phyloP scores from a whole-genome alignment of 2,797 vertebrate genomes.

The Betta splendens region DNA sequence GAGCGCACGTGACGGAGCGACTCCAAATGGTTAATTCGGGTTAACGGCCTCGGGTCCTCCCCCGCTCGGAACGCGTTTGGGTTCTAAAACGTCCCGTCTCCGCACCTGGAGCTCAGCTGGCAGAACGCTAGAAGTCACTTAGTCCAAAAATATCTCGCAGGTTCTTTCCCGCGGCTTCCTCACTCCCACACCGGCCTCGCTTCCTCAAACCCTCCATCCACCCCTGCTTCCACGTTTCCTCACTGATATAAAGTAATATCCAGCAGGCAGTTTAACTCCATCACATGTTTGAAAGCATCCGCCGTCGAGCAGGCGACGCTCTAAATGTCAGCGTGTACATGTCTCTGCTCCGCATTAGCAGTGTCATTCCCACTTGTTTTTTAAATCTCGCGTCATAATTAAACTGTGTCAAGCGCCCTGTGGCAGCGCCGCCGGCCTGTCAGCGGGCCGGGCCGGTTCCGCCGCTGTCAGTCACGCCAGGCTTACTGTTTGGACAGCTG shows the following conservation, averaged over 20 bases:
- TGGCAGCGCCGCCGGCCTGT: constrained; percentile 49
- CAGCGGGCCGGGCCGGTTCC: constrained; percentile 47
- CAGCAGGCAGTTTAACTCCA: not conserved
- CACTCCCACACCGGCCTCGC: constrained; percentile 60
- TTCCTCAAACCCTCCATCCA: constrained; percentile 66
- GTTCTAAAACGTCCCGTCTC: not conserved
- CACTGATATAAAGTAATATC: no score
- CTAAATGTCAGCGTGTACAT: constrained; percentile 6
- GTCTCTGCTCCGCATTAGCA: constrained; percentile 19
- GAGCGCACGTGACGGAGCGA: constrained; percentile 46
- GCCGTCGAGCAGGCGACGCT: constrained; percentile 9
- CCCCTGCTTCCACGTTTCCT: constrained; percentile 59
- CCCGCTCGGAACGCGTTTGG: constrained; percentile 1
- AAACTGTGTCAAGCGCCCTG: constrained; percentile 44
- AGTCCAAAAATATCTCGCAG: constrained; percentile 54
- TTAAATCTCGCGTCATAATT: constrained; percentile 45
- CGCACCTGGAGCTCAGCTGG: constrained; percentile 3
- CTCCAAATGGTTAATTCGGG: constrained; percentile 45
- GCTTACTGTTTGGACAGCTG: constrained; percentile 53
- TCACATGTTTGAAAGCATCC: constrained; percentile 16
- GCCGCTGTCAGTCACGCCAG: constrained; percentile 50
- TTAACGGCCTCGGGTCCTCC: constrained; percentile 4
- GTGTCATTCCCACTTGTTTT: constrained; percentile 44
- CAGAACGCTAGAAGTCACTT: constrained; percentile 21
- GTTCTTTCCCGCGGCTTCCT: constrained; percentile 59